Percentiles rank a stretch among this genome's conserved stretches.
phyloP scores from a whole-genome alignment of 2,797 vertebrate species.

The Falco cherrug region DNA sequence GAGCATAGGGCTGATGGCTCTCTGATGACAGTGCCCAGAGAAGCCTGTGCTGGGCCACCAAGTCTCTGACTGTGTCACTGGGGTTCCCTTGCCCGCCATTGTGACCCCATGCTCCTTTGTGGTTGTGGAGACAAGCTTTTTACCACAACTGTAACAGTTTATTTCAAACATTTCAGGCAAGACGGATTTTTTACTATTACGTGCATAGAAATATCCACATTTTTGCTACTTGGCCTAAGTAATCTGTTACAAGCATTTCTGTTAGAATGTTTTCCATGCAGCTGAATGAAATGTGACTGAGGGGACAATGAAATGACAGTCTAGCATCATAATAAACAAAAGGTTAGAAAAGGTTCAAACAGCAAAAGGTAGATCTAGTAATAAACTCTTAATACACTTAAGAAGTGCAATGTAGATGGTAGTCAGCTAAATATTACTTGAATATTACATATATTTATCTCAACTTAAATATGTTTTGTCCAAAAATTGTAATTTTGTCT shows the following conservation, averaged over 20 bases:
- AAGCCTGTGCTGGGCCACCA: not conserved
- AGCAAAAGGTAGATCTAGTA: not conserved
- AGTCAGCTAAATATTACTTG: not conserved
- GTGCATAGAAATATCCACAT: not conserved
- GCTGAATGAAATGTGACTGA: not conserved
- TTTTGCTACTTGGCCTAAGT: not conserved
- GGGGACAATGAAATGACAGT: not conserved
- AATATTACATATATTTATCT: not conserved
- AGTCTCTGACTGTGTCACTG: not conserved
- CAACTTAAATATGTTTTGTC: not conserved
- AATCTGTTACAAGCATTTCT: not conserved
- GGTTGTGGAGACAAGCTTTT: not conserved
- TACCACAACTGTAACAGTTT: not conserved
- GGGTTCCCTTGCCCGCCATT: not conserved
- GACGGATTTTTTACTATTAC: not conserved
- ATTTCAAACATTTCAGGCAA: not conserved
- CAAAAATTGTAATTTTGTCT: not conserved
- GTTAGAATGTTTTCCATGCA: not conserved
- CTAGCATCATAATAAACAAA: not conserved
- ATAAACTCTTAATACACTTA: not conserved
- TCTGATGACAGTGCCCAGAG: not conserved
- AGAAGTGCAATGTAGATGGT: too few species aligned
- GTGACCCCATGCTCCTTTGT: not conserved
- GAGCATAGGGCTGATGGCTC: not conserved
- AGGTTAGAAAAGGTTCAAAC: not conserved